Conservation (phyloP, 2,888 invertebrate species). For the Blastobasis lacticolella region DNA sequence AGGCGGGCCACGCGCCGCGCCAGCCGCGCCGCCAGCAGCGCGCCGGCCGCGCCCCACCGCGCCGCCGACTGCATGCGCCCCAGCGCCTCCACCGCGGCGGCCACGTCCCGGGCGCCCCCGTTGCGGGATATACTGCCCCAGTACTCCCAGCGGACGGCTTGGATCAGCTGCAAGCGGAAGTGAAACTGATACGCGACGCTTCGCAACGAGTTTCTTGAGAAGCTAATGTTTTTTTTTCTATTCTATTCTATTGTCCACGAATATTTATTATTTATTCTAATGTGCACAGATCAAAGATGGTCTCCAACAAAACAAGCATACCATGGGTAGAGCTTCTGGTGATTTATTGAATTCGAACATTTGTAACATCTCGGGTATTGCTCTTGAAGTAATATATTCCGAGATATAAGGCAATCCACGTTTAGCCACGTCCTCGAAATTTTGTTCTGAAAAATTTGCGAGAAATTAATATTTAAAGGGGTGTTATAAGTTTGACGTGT, state of each 20-base stretch:
- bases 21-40: constrained; percentile 72
- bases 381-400: constrained; percentile 71
- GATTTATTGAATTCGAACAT: constrained; percentile 39
- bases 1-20: constrained; percentile 59
- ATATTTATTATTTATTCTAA: not conserved
- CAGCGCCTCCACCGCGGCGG: constrained; percentile 55
- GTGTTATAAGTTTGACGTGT: too few species aligned
- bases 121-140: constrained; percentile 38
- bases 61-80: constrained; percentile 74
- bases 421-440: constrained; percentile 75
- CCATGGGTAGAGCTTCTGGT: constrained; percentile 36
- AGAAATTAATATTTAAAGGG: too few species aligned
- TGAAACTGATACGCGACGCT: not conserved
- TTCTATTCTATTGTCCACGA: not conserved
- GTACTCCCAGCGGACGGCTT: constrained; percentile 75
- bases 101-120: constrained; percentile 35
- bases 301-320: constrained; percentile 10
- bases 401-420: constrained; percentile 69
- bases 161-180: constrained; percentile 33
- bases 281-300: not conserved
- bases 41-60: constrained; percentile 68
- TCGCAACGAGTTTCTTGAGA: not conserved
- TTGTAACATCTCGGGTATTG: constrained; percentile 74
- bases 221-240: not conserved
- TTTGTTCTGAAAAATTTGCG: constrained; percentile 53